These are phyloP conservation scores for Phoenicopterus ruber DNA, from an alignment of 2,113 vertebrate genomes.

Conservation along the genomic window DNA sequence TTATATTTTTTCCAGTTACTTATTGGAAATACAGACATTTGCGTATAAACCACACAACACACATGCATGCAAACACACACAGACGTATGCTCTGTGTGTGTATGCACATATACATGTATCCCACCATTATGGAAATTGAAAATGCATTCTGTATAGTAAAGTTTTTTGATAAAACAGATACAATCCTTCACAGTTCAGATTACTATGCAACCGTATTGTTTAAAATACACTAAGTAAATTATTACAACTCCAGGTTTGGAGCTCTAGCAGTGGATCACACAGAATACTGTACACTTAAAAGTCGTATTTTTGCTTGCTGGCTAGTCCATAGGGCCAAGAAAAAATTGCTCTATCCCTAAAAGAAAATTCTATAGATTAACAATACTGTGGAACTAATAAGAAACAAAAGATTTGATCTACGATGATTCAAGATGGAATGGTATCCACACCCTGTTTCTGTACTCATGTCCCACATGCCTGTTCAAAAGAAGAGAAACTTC, in stretches of 20 bases:
- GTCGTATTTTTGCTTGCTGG: not conserved
- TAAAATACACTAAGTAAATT: not conserved
- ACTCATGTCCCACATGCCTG: not conserved
- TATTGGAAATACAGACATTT: not conserved
- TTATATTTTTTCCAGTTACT: not conserved
- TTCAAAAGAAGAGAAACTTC: not conserved
- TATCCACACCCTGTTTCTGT: not conserved
- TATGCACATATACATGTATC: not conserved
- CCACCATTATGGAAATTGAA: not conserved
- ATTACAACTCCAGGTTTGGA: not conserved
- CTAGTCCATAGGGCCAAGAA: not conserved
- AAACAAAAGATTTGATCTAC: not conserved
- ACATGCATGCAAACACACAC: too few relatives aligned
- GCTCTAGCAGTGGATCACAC: not conserved
- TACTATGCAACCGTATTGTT: not conserved
- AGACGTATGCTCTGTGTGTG: fast-evolving
- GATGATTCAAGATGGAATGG: not conserved
- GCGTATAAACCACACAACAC: not conserved
- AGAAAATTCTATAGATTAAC: not conserved
- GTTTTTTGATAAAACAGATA: not conserved
- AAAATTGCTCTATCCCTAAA: not conserved
- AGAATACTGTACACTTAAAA: not conserved
- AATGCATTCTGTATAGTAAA: not conserved
- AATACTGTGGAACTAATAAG: not conserved
- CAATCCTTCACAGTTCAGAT: not conserved